These are phyloP conservation scores for Trissoscelio sp. DNA, from an alignment of 2,888 invertebrate genomes.

Conservation along the genomic window DNA sequence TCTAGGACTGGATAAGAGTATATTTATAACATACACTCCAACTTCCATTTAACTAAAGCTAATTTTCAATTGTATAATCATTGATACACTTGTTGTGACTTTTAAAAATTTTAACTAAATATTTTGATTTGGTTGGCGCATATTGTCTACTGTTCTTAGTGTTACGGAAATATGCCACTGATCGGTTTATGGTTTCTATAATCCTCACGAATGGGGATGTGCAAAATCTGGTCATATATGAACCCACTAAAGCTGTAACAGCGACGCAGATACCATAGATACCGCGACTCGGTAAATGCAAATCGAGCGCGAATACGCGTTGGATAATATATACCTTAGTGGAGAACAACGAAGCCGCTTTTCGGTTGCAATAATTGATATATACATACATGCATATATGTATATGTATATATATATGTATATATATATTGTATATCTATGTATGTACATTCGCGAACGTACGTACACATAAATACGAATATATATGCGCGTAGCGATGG, in stretches of 20 bases:
- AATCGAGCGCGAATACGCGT: conserved; percentile 57
- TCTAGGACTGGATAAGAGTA: too few relatives aligned
- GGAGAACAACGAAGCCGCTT: conserved; percentile 63
- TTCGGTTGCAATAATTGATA: conserved; percentile 79
- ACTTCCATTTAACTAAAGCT: too few relatives aligned
- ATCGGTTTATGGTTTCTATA: conserved; percentile 62
- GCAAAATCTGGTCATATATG: conserved; percentile 62
- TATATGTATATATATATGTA: conserved; percentile 73
- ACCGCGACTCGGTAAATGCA: conserved; percentile 65
- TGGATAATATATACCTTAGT: conserved; percentile 65
- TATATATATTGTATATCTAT: conserved; percentile 66
- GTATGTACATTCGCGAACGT: neutral
- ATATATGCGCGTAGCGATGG: conserved; percentile 69
- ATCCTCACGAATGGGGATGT: conserved; percentile 59
- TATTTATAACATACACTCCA: too few relatives aligned
- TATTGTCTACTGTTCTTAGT: conserved; percentile 37
- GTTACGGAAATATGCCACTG: conserved; percentile 35
- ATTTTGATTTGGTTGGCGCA: too few relatives aligned
- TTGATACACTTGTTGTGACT: too few relatives aligned
- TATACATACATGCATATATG: conserved; percentile 71
- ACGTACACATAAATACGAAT: conserved; percentile 52
- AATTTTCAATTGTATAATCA: too few relatives aligned
- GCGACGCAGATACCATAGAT: conserved; percentile 52
- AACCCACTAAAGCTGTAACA: conserved; percentile 67
- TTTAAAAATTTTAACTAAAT: too few relatives aligned